These are phyloP conservation scores for Zoanthus solanderi DNA, from an alignment of 92 coral and sea anemone species.

Conservation along the genomic window DNA sequence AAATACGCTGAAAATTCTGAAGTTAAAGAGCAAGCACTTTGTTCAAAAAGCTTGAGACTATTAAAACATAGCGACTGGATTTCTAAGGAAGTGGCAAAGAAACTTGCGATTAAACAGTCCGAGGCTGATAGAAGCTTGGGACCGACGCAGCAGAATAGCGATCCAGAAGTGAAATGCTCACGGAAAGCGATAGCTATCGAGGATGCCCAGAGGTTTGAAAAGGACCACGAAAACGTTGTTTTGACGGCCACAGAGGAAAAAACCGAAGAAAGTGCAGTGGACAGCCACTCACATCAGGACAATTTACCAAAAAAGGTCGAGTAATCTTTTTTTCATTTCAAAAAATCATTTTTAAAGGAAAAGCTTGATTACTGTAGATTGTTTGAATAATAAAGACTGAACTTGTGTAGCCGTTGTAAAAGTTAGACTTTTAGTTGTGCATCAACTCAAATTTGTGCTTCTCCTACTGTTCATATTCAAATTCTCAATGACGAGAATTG, in stretches of 20 bases:
- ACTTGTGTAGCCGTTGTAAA: too few species aligned
- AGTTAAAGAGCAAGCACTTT: constrained; percentile 8
- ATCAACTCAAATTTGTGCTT: too few species aligned
- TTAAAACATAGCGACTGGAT: constrained; percentile 34
- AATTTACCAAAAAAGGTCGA: background rate
- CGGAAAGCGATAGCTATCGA: constrained; percentile 20
- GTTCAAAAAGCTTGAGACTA: background rate
- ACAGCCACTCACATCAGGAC: background rate
- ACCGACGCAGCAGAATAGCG: background rate
- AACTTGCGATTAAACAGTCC: constrained; percentile 17
- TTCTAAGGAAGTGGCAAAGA: constrained; percentile 36
- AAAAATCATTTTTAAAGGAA: too few species aligned
- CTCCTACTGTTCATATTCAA: too few species aligned
- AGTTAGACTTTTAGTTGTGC: too few species aligned
- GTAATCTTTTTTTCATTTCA: too few species aligned
- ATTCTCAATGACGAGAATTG: too few species aligned
- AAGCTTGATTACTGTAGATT: too few species aligned
- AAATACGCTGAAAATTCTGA: background rate
- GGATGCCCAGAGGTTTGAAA: background rate
- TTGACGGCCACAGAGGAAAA: constrained; percentile 4
- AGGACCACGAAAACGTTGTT: background rate
- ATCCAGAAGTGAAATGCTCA: background rate
- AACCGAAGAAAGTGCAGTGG: background rate
- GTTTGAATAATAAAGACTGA: too few species aligned
- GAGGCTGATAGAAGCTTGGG: constrained; percentile 4